Percentiles rank a stretch among this genome's conserved stretches.
Evolutionary conservation across 30 jellyfish, hydroid and myxozoan species (phyloP).

Genomic region (Turritopsis rubra): DNA sequence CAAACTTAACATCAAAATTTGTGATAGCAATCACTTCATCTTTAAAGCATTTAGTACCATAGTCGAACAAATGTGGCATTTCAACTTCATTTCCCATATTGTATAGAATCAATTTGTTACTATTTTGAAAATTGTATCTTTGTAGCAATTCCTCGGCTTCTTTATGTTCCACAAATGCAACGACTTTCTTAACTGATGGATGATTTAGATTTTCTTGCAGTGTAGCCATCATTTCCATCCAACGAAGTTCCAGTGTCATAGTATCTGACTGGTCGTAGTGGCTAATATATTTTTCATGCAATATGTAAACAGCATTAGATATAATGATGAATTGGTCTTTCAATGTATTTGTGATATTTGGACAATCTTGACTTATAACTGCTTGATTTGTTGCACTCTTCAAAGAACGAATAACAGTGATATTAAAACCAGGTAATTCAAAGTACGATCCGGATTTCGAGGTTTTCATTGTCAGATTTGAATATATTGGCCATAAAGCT

Average conservation of each 20-base stretch:
- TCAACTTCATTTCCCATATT: background rate
- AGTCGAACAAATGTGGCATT: background rate
- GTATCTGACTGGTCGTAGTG: background rate
- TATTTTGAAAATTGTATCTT: background rate
- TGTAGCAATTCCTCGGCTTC: background rate
- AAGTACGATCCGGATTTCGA: background rate
- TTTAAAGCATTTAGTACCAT: background rate
- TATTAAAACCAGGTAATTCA: background rate
- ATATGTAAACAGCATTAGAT: background rate
- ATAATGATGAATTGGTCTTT: background rate
- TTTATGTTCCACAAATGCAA: background rate
- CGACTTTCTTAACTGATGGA: background rate
- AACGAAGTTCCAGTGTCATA: background rate
- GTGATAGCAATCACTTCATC: background rate
- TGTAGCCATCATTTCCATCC: slow-evolving; percentile 4
- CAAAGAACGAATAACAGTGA: background rate
- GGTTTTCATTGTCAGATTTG: no score
- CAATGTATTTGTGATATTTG: background rate
- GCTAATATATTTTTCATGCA: background rate
- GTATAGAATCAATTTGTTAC: background rate
- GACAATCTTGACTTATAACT: background rate
- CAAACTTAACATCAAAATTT: background rate
- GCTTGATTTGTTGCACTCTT: background rate
- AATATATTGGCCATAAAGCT: no score
- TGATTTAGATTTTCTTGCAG: background rate